A percentile compares a stretch with the other conserved stretches of the same genome.
Evolutionary conservation across 1,140 invertebrate genomes (phyloP).

Genomic region (Zaprionus vittiger): DNA sequence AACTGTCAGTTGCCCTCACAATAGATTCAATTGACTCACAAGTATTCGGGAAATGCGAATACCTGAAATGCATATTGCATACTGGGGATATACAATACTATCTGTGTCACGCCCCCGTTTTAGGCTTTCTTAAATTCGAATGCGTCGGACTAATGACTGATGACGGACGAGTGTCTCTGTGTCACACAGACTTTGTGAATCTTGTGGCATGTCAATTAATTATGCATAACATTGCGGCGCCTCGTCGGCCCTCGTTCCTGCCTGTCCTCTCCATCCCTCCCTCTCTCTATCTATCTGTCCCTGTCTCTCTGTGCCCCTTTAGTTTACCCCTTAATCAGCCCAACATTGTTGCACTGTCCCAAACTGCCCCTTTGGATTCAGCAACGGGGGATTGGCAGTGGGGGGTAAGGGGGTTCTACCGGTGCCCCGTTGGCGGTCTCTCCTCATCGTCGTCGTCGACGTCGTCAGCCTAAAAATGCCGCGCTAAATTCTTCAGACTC

Average conservation of each 20-base stretch:
- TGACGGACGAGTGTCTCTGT: conserved; percentile 40
- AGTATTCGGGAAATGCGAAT: conserved; percentile 3
- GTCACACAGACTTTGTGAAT: conserved; percentile 2
- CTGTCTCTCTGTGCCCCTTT: background rate
- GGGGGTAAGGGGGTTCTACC: background rate
- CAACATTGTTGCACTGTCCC: conserved; percentile 12
- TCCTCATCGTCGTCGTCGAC: background rate
- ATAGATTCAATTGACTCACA: background rate
- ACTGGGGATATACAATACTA: background rate
- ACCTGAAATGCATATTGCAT: background rate
- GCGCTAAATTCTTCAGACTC: conserved; percentile 74
- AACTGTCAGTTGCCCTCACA: too few species aligned
- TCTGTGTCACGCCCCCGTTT: conserved; percentile 31
- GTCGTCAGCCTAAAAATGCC: conserved; percentile 66
- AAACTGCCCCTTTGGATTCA: conserved; percentile 1
- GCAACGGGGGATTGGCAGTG: background rate
- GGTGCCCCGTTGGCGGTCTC: conserved; percentile 12
- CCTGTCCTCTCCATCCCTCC: background rate
- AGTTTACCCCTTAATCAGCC: conserved; percentile 10
- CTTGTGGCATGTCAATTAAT: conserved; percentile 52
- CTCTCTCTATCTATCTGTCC: background rate
- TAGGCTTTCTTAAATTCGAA: conserved; percentile 11
- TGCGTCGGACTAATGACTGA: conserved; percentile 29
- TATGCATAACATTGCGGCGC: conserved; percentile 59
- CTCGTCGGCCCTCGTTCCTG: conserved; percentile 13